A percentile compares a stretch with the other conserved stretches of the same genome.
Evolutionary conservation across 2,888 invertebrate genomes (phyloP).

Genomic region (Troilus luridus): DNA sequence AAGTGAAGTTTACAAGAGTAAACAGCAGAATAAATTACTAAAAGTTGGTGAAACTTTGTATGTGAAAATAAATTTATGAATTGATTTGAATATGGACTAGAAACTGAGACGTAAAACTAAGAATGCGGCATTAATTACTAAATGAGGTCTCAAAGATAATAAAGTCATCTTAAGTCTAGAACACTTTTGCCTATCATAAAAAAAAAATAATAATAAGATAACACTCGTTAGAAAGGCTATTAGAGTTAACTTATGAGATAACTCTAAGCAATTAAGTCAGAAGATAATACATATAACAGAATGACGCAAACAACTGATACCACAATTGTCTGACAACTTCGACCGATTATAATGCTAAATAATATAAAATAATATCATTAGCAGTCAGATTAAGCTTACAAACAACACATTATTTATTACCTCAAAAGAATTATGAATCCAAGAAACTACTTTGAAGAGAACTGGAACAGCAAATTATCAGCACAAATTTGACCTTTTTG

Average conservation of each 20-base stretch:
- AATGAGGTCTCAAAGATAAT: conserved; percentile 35
- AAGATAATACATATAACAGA: conserved; percentile 12
- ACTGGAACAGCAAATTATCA: neutral
- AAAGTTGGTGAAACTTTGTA: neutral
- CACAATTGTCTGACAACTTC: neutral
- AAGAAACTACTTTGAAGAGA: neutral
- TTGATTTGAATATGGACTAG: neutral
- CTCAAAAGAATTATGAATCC: neutral
- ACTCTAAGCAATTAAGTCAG: neutral
- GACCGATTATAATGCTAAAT: neutral
- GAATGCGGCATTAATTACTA: neutral
- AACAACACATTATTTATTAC: neutral
- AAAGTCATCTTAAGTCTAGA: conserved; percentile 20
- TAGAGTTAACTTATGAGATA: conserved; percentile 3
- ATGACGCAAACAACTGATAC: neutral
- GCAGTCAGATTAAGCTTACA: neutral
- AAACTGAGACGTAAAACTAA: neutral
- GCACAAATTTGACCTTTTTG: neutral
- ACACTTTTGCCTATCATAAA: neutral
- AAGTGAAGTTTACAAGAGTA: no score
- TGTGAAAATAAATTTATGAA: neutral
- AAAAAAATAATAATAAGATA: conserved; percentile 1
- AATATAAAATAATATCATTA: neutral
- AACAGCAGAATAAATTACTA: neutral
- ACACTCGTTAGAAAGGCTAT: conserved; percentile 8